Conservation (phyloP, 2,113 vertebrate species). For the Rousettus leschenaultii region DNA sequence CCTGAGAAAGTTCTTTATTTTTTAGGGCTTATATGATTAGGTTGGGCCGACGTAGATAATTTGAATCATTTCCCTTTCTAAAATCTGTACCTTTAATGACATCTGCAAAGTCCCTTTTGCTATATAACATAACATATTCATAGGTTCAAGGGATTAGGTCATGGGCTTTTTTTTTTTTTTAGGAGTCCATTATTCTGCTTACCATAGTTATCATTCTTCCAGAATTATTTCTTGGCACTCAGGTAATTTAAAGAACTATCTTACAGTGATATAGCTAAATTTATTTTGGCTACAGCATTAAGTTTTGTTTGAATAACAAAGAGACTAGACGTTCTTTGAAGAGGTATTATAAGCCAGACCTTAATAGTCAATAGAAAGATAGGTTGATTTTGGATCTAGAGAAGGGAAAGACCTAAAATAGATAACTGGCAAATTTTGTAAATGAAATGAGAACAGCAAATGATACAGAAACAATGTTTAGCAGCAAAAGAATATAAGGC, state of each 20-base stretch:
- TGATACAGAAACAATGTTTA: background rate
- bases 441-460: background rate
- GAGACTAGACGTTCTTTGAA: background rate
- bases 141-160: background rate
- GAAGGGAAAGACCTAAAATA: background rate
- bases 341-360: background rate
- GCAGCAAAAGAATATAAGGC: background rate
- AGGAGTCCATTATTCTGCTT: background rate
- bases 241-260: background rate
- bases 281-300: background rate
- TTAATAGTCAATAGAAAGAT: background rate
- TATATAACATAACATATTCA: background rate
- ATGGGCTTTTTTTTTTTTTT: background rate
- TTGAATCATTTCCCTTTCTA: background rate
- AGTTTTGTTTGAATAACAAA: slow-evolving; percentile 13
- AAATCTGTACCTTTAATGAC: background rate
- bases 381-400: background rate
- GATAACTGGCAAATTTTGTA: background rate
- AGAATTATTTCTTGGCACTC: background rate
- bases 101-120: background rate
- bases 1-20: background rate
- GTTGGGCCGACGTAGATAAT: background rate
- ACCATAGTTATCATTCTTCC: background rate
- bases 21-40: background rate
- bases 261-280: background rate